Evolutionary conservation across 2,888 invertebrate genomes (phyloP).

Genomic region (Antheraea assamensis): DNA sequence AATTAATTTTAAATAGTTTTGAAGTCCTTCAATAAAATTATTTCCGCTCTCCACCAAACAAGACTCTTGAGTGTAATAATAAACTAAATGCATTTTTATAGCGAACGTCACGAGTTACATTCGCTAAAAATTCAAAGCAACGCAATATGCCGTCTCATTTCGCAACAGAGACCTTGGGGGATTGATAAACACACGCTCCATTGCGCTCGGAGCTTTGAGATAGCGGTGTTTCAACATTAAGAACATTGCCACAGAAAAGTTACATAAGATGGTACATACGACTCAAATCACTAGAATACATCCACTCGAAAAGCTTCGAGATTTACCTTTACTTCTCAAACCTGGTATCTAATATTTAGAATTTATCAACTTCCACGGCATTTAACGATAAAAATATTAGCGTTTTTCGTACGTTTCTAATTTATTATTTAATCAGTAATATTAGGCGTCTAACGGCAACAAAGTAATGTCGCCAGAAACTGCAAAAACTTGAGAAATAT

Average conservation of each 20-base stretch:
- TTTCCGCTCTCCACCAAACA: not conserved
- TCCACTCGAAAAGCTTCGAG: no score
- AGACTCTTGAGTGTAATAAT: not conserved
- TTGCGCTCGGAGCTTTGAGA: conserved; percentile 9
- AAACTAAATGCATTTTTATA: conserved; percentile 10
- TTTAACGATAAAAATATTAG: no score
- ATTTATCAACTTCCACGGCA: no score
- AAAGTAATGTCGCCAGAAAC: no score
- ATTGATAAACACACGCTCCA: conserved; percentile 15
- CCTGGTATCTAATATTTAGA: no score
- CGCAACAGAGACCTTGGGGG: conserved; percentile 9
- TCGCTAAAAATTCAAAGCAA: conserved; percentile 4
- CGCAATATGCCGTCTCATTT: conserved; percentile 8
- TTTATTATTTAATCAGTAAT: no score
- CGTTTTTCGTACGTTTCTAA: no score
- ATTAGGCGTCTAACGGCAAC: no score
- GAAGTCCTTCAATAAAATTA: not conserved
- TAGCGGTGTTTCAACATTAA: conserved; percentile 33
- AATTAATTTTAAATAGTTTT: not conserved
- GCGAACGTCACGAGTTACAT: conserved; percentile 9
- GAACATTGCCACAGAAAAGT: conserved; percentile 24
- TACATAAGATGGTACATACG: not conserved
- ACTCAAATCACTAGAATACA: not conserved
- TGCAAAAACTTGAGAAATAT: no score
- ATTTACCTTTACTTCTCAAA: no score